These are phyloP conservation scores for Noctua janthe DNA, from an alignment of 2,888 invertebrate species.

Conservation along the genomic window DNA sequence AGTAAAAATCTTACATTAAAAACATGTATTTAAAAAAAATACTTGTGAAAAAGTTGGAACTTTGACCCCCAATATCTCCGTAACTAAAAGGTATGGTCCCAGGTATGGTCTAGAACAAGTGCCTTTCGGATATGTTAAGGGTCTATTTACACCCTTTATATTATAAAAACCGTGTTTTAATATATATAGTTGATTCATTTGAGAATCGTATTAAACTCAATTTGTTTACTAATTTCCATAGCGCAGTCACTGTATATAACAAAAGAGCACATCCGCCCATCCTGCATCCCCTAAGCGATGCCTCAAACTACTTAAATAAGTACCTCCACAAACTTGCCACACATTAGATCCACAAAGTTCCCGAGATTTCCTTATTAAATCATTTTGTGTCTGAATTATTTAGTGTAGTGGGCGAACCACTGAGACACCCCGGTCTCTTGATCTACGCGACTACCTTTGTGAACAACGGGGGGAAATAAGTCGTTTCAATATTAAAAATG, in stretches of 20 bases:
- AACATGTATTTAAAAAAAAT: too few species aligned
- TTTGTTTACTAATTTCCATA: background rate
- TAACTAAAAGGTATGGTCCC: too few species aligned
- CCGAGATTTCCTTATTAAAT: constrained; percentile 65
- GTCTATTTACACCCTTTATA: too few species aligned
- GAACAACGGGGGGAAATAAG: constrained; percentile 83
- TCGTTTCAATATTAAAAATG: constrained; percentile 88
- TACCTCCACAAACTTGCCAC: constrained; percentile 48
- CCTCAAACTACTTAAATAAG: constrained; percentile 44
- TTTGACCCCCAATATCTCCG: too few species aligned
- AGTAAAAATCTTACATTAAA: too few species aligned
- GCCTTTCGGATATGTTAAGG: too few species aligned
- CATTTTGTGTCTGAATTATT: constrained; percentile 65
- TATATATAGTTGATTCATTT: background rate
- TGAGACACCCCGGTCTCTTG: constrained; percentile 73
- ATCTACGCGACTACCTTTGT: constrained; percentile 84
- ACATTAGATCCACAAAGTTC: constrained; percentile 59
- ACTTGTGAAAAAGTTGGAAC: too few species aligned
- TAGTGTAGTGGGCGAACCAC: constrained; percentile 62
- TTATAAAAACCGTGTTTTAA: background rate
- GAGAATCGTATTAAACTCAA: background rate
- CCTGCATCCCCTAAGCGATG: constrained; percentile 40
- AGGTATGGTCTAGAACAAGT: too few species aligned
- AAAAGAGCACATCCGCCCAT: constrained; percentile 11
- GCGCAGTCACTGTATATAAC: constrained; percentile 1